A percentile compares a stretch with the other conserved stretches of the same genome.
Conservation (phyloP, 2,797 vertebrate genomes). For the Siniperca undulata region DNA sequence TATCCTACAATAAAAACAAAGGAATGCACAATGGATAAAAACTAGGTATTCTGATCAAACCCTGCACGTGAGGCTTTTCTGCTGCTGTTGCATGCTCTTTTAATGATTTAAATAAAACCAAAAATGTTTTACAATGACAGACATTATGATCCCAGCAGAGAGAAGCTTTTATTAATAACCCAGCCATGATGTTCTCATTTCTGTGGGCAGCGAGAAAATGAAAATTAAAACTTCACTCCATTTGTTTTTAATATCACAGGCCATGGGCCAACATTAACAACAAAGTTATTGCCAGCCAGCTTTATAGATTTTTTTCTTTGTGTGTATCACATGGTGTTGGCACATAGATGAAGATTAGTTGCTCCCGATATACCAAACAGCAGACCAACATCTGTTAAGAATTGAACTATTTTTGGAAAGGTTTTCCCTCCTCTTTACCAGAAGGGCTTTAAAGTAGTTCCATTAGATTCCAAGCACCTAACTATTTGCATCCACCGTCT, state of each 20-base stretch:
- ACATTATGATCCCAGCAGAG: slow-evolving; percentile 23
- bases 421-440: slow-evolving; percentile 33
- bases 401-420: slow-evolving; percentile 57
- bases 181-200: slow-evolving; percentile 27
- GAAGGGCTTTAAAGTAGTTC: slow-evolving; percentile 47
- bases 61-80: not conserved
- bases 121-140: slow-evolving; percentile 31
- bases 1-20: slow-evolving; percentile 38
- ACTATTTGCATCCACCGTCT: slow-evolving; percentile 46
- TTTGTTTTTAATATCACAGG: slow-evolving; percentile 61
- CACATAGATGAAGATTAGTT: slow-evolving; percentile 43
- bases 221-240: slow-evolving; percentile 49
- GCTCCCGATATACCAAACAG: slow-evolving; percentile 52
- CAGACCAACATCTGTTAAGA: slow-evolving; percentile 70
- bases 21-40: not conserved
- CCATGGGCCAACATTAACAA: slow-evolving; percentile 26
- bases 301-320: slow-evolving; percentile 36
- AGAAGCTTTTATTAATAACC: slow-evolving; percentile 45
- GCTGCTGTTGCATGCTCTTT: slow-evolving; percentile 16
- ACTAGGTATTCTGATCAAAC: slow-evolving; percentile 27
- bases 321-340: slow-evolving; percentile 19
- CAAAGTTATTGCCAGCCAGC: slow-evolving; percentile 35
- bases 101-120: slow-evolving; percentile 40
- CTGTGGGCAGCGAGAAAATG: slow-evolving; percentile 13
- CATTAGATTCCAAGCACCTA: slow-evolving; percentile 39